These are phyloP conservation scores for Siniperca undulata DNA, from an alignment of 2,797 vertebrate species.

Conservation along the genomic window DNA sequence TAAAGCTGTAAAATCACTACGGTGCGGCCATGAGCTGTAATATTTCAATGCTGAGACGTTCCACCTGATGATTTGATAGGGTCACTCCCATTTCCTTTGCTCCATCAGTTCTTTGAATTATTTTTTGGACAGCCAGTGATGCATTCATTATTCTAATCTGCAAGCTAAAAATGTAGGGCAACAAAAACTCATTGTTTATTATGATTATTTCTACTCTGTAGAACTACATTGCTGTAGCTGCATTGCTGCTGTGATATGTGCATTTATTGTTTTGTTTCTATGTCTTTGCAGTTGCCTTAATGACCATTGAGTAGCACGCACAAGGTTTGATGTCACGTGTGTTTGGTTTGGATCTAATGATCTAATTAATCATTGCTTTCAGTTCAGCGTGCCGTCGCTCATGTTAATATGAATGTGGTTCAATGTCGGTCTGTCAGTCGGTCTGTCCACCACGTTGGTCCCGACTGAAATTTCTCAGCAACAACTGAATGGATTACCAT, in stretches of 20 bases:
- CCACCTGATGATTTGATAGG: conserved; percentile 34
- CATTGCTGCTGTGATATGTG: background rate
- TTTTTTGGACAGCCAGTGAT: background rate
- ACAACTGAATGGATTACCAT: background rate
- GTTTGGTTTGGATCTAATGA: background rate
- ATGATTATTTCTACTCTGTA: conserved; percentile 1
- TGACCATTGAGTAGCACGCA: background rate
- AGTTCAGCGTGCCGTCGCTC: background rate
- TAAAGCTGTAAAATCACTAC: conserved; percentile 21
- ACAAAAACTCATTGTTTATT: background rate
- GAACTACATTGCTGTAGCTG: background rate
- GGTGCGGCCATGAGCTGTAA: conserved; percentile 28
- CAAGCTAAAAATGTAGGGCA: background rate
- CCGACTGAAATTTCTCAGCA: background rate
- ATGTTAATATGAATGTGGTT: background rate
- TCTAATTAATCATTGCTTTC: conserved; percentile 4
- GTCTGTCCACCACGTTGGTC: background rate
- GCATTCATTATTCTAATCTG: background rate
- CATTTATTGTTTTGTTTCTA: background rate
- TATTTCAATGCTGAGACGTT: conserved; percentile 28
- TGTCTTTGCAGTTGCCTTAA: background rate
- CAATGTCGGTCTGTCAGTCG: background rate
- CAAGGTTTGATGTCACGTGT: background rate
- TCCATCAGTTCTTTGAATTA: background rate
- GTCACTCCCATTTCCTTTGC: conserved; percentile 10